phyloP scores from a whole-genome alignment of 35 echinoderm and acorn worm species.

The Ophioderma brevispina region DNA sequence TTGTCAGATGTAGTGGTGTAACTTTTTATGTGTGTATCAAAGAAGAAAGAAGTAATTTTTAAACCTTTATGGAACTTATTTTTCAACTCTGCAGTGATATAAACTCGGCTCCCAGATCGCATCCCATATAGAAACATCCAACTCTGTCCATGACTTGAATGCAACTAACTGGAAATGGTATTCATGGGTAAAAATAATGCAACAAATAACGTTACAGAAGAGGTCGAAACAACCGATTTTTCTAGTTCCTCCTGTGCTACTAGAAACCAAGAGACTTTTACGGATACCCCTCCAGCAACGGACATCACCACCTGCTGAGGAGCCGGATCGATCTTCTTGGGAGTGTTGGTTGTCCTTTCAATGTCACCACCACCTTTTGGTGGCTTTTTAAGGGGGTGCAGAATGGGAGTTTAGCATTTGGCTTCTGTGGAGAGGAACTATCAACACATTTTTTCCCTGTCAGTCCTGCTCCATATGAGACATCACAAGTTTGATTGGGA shows the following conservation, averaged over 20 bases:
- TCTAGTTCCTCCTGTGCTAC: not conserved
- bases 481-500: slow-evolving; percentile 93
- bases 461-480: slow-evolving; percentile 57
- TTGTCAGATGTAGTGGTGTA: no score
- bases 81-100: no score
- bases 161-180: no score
- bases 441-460: slow-evolving; percentile 17
- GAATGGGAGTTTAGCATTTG: slow-evolving; percentile 6
- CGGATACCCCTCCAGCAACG: not conserved
- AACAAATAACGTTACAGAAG: no score
- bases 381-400: slow-evolving; percentile 42
- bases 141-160: no score
- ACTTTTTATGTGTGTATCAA: no score
- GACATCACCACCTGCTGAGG: slow-evolving; percentile 38
- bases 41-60: no score
- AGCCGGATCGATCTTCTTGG: slow-evolving; percentile 83
- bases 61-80: no score
- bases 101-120: no score
- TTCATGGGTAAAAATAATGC: no score
- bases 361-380: slow-evolving; percentile 62
- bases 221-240: not conserved
- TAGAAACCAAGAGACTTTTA: not conserved
- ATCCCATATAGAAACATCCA: no score
- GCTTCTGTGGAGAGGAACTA: not conserved
- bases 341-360: slow-evolving; percentile 53